Conservation (phyloP, 2,113 vertebrate genomes). For the Antennarius striatus region DNA sequence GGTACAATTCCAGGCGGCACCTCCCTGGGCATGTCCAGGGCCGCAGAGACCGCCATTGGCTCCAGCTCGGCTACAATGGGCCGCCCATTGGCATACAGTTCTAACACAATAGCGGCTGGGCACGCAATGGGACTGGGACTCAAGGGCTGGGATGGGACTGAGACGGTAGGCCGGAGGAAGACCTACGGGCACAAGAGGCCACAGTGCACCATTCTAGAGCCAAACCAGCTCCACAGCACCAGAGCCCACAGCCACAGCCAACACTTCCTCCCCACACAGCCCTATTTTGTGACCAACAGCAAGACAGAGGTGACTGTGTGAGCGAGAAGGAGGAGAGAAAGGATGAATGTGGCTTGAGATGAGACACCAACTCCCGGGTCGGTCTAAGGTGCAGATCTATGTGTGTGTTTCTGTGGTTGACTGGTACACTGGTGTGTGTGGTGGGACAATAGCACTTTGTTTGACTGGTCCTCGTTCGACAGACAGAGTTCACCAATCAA, state of each 20-base stretch:
- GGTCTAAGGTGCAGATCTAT: conserved; percentile 46
- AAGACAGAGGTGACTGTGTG: conserved; percentile 99
- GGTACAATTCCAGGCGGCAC: conserved; percentile 74
- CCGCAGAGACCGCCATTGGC: conserved; percentile 53
- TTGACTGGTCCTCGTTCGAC: conserved; percentile 51
- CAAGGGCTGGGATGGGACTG: conserved; percentile 92
- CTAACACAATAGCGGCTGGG: conserved; percentile 83
- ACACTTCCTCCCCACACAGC: conserved; percentile 92
- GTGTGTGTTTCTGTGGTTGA: conserved; percentile 57
- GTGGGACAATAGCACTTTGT: conserved; percentile 26
- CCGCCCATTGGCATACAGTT: conserved; percentile 88
- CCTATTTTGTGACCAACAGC: conserved; percentile 99
- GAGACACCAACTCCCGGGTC: conserved; percentile 40
- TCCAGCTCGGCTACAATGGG: conserved; percentile 70
- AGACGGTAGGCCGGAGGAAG: conserved; percentile 90
- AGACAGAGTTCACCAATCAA: conserved; percentile 48
- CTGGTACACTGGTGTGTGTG: conserved; percentile 38
- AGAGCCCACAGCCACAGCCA: conserved; percentile 83
- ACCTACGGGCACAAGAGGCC: conserved; percentile 88
- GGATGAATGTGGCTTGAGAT: conserved; percentile 43
- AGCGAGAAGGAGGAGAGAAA: conserved; percentile 65
- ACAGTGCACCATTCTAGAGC: conserved; percentile 84
- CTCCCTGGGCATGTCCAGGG: conserved; percentile 71
- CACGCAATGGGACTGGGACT: conserved; percentile 66
- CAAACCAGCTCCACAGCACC: conserved; percentile 86